Evolutionary conservation across 2,888 invertebrate genomes (phyloP).

Genomic region (Sabatieria punctata): DNA sequence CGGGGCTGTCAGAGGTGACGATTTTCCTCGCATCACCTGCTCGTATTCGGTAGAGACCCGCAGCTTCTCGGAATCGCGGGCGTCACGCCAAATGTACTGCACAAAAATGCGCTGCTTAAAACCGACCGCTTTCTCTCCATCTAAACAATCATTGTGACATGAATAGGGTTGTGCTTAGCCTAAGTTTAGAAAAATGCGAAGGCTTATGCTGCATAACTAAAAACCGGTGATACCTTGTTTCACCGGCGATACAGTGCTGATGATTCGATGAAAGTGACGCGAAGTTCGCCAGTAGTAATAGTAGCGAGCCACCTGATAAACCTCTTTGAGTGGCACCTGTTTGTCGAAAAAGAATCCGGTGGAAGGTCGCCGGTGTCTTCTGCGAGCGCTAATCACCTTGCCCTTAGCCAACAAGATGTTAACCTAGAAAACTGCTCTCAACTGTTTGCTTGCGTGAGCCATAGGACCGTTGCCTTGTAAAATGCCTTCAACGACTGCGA

Average conservation of each 20-base stretch:
- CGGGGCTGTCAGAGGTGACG: too few relatives aligned
- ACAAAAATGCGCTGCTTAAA: constrained; percentile 19
- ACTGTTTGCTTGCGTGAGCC: too few relatives aligned
- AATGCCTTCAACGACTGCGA: constrained; percentile 20
- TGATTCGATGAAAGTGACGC: constrained; percentile 21
- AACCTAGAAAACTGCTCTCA: constrained; percentile 14
- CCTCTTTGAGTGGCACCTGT: constrained; percentile 6
- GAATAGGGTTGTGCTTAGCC: not conserved
- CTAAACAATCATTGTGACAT: constrained; percentile 5
- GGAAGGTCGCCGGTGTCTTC: not conserved
- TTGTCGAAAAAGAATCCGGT: not conserved
- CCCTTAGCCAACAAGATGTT: constrained; percentile 2
- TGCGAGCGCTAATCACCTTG: not conserved
- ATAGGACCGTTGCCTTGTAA: constrained; percentile 16
- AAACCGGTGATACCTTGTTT: constrained; percentile 10
- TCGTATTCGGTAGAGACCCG: constrained; percentile 2
- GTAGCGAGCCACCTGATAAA: constrained; percentile 18
- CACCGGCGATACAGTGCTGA: constrained; percentile 19
- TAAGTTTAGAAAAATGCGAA: too few relatives aligned
- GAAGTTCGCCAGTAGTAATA: constrained; percentile 24
- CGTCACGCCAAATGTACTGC: constrained; percentile 20
- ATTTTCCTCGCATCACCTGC: not conserved
- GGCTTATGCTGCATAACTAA: too few relatives aligned
- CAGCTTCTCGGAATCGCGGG: constrained; percentile 10
- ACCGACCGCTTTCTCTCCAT: constrained; percentile 11